Base-by-base conservation (phyloP, 2,797 vertebrate species). In the Centroberyx gerrardi region DNA sequence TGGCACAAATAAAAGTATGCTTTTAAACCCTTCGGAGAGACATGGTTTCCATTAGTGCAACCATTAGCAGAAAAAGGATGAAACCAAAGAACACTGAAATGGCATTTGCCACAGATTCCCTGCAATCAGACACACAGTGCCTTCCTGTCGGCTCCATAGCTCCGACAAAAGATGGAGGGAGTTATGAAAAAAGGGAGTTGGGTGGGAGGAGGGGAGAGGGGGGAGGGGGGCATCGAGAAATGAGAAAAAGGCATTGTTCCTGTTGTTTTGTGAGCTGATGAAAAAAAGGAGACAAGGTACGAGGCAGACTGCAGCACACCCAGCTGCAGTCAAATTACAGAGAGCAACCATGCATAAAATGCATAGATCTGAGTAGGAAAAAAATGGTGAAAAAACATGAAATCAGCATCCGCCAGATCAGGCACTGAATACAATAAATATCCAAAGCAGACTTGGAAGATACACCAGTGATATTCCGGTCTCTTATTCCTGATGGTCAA, bases 211-310 rank as follows among this genome's bases (percentile, higher is more conserved):
- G 28, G 15, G 42, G 42, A 5, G 56, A 5, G 38, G 38, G 8
- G 64, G 61, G 62, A 5, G 64, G 5, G 64, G 58, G 60, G 52
- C 51, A 52, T 10, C 85, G 83, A 86, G 80, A 66, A 87, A 91
- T 83, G 84, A 87, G 83, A 59, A 75, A 87, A 91, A 84, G 64
- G 72, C 62, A 86, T 81, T 75, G 78, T 79, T 86, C 74, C 69
- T 75, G 74, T 82, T 75, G 74, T 81, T 86, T 83, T 77, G 73
- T 69, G 84, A 85, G 78, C 64, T 86, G 85, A 80, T 80, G 78
- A 64, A 84, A 76, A 76, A 81, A 87, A 88, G 72, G 84, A 84
- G 78, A 87, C 82, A 72, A 76, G 73, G 72, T 80, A 83, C 74
- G 81, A 74, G 69, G 68, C 51, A 31, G 60, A 52, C 69, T 69